Base-by-base conservation (phyloP, 2,113 vertebrate species). In the Gallinago jamesoni region DNA sequence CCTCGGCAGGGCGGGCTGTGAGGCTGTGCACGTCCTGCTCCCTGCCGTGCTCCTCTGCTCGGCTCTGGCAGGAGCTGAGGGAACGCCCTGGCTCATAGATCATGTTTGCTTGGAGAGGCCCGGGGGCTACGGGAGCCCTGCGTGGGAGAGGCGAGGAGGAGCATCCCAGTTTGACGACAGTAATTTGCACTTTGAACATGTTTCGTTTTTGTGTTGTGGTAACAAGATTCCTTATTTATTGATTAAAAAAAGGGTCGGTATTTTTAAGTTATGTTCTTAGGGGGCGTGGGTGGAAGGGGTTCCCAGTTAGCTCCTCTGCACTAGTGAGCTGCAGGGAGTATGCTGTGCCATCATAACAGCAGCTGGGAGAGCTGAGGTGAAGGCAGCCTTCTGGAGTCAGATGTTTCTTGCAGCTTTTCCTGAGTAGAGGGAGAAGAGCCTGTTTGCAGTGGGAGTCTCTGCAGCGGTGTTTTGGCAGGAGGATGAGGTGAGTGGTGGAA, bases 171-270 rank as follows among this genome's bases (percentile, higher is more conserved):
- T 93, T 97, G 93, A 97, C 97, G 97, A 96, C 97, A 97, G 97
- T 97, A 97, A 98, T 98, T 98, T 98, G 98, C 98, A 98, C 98
- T 98, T 98, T 98, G 98, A 98, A 98, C 98, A 96, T 98, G 96
- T 98, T 96, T 97, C 96, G 94, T 97, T 98, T 98, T 98, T 98
- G 98, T 98, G 98, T 98, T 98, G 97, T 98, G 98, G 97, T 98
- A 98, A 98, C 97, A 92, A 97, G 94, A 98, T 97, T 98, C 96
- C 96, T 98, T 98, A 98, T 98, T 98, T 98, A 98, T 98, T 98
- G 98, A 97, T 78, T 85, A 64, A 96, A 89, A 96, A 96, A 96
- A 98, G 97, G 92, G 95, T 98, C 89, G 97, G 96, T 97, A 97
- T 97, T 97, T 96, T 97, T 96, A 94, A 96, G 91, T 98, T 97